Evolutionary conservation across 2,888 invertebrate species (phyloP), one percentile per base, ranked within the genome.

Genomic region (Nomada fabriciana): DNA sequence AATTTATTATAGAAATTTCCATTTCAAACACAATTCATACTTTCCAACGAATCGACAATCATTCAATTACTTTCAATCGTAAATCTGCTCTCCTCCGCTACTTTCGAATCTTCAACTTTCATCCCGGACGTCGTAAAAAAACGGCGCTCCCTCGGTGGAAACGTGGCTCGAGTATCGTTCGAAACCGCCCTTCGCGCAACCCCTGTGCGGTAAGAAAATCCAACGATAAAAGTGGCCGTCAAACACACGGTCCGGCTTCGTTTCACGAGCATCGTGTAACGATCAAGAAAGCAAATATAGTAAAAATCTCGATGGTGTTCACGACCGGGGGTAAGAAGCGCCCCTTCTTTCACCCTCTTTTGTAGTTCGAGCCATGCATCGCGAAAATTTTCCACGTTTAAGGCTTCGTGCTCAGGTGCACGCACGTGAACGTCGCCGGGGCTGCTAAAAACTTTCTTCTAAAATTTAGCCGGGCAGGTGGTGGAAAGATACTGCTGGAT

Each of bases 81-180:
- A 64, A 55, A 15, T 1, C 15, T n/a, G 23, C 13, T 43, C 20
- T 5, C 7, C 53, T 59, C 9, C 2, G 11, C 13, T 4, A 9
- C 55, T 20, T 15, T 7, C 36, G 4, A 36, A 36, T 64, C 36
- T n/a, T 20, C 13, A 2, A 55, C 47, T 68, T 63, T 50, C 55
- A 20, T 25, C 11, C 13, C 47, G 18, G n/a, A 25, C n/a, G 3
- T 36, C 53, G 42, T 69, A 59, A 63, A 61, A 15, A 59, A 42
- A 43, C 53, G 52, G 23, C 43, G 50, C 47, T 43, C 52, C 60
- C 47, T 64, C 65, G 50, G 57, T 63, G 59, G 71, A 64, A 11
- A 53, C 53, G 52, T 11, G 76, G 52, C 71, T 72, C 61, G 73
- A 80, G 77, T 76, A 77, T 85, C 78, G 71, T 69, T 73, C 52